A percentile compares a stretch with the other conserved stretches of the same genome.
Evolutionary conservation across 2,113 vertebrate species (phyloP).

Genomic region (Melanostigma gelatinosum): DNA sequence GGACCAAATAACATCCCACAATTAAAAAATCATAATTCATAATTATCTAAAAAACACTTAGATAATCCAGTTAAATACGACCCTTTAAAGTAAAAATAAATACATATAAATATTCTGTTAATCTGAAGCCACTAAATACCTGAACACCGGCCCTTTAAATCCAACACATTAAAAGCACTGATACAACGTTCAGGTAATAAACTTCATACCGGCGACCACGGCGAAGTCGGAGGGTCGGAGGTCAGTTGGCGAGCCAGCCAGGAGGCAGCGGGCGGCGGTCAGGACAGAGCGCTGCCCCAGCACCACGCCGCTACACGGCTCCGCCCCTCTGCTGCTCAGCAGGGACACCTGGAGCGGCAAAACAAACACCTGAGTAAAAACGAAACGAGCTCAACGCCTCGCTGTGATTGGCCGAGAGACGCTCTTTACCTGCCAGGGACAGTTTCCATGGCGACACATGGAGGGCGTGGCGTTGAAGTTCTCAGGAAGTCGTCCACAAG

Average conservation of each 20-base stretch:
- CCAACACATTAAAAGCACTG: background rate
- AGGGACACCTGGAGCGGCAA: constrained; percentile 82
- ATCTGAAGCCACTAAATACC: too few species aligned
- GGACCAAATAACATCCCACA: too few species aligned
- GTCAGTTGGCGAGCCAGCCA: background rate
- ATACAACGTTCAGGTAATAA: background rate
- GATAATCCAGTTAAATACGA: too few species aligned
- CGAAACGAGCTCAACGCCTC: background rate
- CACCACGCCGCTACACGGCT: constrained; percentile 87
- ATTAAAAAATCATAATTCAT: too few species aligned
- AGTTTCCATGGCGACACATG: constrained; percentile 64
- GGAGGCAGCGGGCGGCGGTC: constrained; percentile 86
- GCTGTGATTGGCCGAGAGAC: constrained; percentile 8
- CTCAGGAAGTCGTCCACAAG: constrained; percentile 71
- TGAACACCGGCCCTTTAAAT: background rate
- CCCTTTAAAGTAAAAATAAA: too few species aligned
- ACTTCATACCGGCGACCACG: constrained; percentile 77
- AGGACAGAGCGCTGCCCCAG: constrained; percentile 83
- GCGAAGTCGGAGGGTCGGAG: constrained; percentile 32
- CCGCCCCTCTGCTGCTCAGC: constrained; percentile 67
- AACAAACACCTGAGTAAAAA: background rate
- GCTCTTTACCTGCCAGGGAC: constrained; percentile 91
- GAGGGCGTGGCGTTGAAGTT: background rate
- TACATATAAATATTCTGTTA: too few species aligned
- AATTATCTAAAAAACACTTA: too few species aligned